phyloP scores from a whole-genome alignment of 2,888 invertebrate genomes.

The Drosophila buzzatii region DNA sequence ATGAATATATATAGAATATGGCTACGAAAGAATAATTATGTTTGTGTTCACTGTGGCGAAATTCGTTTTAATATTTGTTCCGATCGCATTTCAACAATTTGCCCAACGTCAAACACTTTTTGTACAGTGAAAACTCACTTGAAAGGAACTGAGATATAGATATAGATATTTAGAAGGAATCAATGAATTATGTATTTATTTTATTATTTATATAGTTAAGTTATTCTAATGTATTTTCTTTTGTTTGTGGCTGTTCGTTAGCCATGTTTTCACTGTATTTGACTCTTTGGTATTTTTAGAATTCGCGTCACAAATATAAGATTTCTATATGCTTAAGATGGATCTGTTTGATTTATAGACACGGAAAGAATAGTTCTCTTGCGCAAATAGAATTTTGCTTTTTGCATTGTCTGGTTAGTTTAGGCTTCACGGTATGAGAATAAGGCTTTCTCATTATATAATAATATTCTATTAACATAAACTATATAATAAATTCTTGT shows the following conservation, averaged over 20 bases:
- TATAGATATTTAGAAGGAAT: not conserved
- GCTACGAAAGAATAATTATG: conserved; percentile 26
- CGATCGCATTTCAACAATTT: conserved; percentile 26
- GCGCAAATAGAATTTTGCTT: not conserved
- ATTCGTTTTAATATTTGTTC: conserved; percentile 48
- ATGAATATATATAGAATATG: not conserved
- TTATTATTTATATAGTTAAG: not conserved
- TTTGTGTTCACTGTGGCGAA: conserved; percentile 40
- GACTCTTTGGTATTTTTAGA: conserved; percentile 23
- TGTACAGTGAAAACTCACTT: not conserved
- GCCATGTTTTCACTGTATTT: not conserved
- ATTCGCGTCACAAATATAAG: not conserved
- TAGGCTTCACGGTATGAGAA: not conserved
- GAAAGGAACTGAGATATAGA: not conserved
- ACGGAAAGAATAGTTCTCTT: not conserved
- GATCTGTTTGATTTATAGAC: not conserved
- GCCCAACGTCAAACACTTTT: conserved; percentile 23
- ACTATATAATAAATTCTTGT: too few relatives aligned
- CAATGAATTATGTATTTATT: not conserved
- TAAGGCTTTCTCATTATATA: too few relatives aligned
- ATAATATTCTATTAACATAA: too few relatives aligned
- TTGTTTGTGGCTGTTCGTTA: not conserved
- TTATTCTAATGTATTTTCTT: not conserved
- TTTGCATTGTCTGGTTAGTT: not conserved
- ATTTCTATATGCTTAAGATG: not conserved